These are phyloP conservation scores for Aphelinus certus DNA, from an alignment of 1,140 invertebrate species.

Conservation along the genomic window DNA sequence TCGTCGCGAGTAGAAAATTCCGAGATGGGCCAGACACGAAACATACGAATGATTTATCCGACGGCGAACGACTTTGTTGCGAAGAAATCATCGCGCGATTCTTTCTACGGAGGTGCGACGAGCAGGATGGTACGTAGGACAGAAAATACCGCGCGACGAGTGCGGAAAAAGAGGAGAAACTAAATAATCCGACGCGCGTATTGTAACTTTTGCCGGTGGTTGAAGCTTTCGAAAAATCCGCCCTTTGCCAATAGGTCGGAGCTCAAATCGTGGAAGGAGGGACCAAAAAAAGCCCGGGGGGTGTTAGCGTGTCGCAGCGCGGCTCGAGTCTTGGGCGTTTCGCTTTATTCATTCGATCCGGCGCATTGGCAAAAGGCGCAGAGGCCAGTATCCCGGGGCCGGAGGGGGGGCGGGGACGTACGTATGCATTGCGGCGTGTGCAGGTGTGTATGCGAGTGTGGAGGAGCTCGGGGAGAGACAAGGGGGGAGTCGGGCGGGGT, in stretches of 20 bases:
- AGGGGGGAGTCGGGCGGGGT: neutral
- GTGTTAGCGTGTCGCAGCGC: no score
- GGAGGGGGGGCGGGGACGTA: no score
- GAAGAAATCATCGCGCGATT: no score
- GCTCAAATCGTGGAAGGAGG: no score
- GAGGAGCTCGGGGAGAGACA: neutral
- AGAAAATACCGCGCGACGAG: no score
- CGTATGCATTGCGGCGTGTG: no score
- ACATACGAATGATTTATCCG: no score
- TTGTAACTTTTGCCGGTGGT: neutral
- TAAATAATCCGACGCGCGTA: slow-evolving; percentile 3
- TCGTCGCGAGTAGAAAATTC: neutral
- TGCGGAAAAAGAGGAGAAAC: neutral
- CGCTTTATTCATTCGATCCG: slow-evolving; percentile 23
- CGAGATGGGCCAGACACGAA: neutral
- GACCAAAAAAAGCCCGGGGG: neutral
- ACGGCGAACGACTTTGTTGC: no score
- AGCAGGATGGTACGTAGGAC: no score
- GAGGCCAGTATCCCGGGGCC: no score
- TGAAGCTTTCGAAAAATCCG: slow-evolving; percentile 1
- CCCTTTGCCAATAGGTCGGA: neutral
- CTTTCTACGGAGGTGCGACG: no score
- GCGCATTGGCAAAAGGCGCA: neutral
- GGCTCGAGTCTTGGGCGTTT: slow-evolving; percentile 7
- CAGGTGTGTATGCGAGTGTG: neutral